Evolutionary conservation across 2,797 vertebrate genomes (phyloP), one percentile per base, ranked within the genome.

Genomic region (Numenius phaeopus): DNA sequence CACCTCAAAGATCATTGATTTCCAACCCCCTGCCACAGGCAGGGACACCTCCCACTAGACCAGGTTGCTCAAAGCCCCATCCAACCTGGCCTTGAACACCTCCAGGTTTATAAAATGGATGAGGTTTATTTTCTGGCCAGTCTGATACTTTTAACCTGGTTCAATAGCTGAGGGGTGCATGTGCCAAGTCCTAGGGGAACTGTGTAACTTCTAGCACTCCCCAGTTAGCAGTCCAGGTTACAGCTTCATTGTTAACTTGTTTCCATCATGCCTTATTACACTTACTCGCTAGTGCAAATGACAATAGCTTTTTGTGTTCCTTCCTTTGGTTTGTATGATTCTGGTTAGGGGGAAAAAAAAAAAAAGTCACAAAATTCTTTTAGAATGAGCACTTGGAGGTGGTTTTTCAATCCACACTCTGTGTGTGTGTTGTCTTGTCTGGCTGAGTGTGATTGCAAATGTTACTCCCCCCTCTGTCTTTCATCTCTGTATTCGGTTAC

Each of bases 281-380:
- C 52, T 90, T 77, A 23, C 34, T 61, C 8, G n/a, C 54, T 79
- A 82, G 30, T 90, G 24, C 21, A 88, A 71, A 67, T 72, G 67
- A 93, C 86, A 94, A 30, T 80, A 84, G 91, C 14, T 61, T 90
- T 97, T 96, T 94, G 59, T 94, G 39, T 87, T 57, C 69, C 69
- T 90, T 79, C 52, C 66, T 94, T 91, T 89, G 65, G 75, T 92
- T 95, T 79, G 52, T 34, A 20, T 89, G 55, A 71, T 84, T 88
- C 75, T 90, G 50, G 20, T 58, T 80, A 17, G 32, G 5, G 26
- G 29, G 16, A 14, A 20, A 27, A 18, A 47, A 27, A 88, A 97
- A 92, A 94, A 82, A 54, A 65, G 37, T 75, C 34, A 83, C 81
- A 66, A 95, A 85, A 94, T 97, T 95, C 49, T 95, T 93, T 89